Base-by-base conservation (phyloP, 2,797 vertebrate genomes). In the Muscicapa comitata region DNA sequence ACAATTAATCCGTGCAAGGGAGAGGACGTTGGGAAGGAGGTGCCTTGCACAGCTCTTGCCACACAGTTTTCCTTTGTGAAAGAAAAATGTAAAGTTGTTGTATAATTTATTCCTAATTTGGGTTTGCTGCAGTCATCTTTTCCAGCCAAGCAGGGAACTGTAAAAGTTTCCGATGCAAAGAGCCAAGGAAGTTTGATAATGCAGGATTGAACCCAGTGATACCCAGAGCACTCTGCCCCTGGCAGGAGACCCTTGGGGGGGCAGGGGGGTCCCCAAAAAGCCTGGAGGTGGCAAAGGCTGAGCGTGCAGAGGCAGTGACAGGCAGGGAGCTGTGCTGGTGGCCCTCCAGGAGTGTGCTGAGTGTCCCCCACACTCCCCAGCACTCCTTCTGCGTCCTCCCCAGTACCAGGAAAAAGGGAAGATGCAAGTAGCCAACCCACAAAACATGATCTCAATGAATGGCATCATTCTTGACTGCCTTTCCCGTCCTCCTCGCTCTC, bases 41-140 rank as follows among this genome's bases (percentile, higher is more conserved):
- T 93, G 91, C 91, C 86, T 84, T 84, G 87, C 40, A 2, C 50
- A 6, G 93, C 89, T 86, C 95, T 92, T 73, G 89, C 93, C 93
- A 57, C 82, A 82, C 89, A 66, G 76, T 95, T 97, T 95, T 79
- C 83, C 83, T 95, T 94, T 91, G 86, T 92, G 80, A 55, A 62
- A 92, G 77, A 95, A 96, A 95, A 90, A 96, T 94, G 90, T 94
- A 94, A 93, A 92, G 90, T 93, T 92, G 95, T 96, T 96, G 93
- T 95, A 95, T 96, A 95, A 97, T 97, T 96, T 95, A 97, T 96
- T 97, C 95, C 93, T 95, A 92, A 95, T 95, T 94, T 97, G 96
- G 93, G 84, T 92, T 97, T 95, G 93, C 95, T 97, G 96, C 95
- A 95, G 93, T 95, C 96, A 86, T 96, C 91, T 75, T 87, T 95